A percentile compares a stretch with the other conserved stretches of the same genome.
phyloP scores from a whole-genome alignment of 2,113 vertebrate genomes.

The Nothobranchius furzeri region DNA sequence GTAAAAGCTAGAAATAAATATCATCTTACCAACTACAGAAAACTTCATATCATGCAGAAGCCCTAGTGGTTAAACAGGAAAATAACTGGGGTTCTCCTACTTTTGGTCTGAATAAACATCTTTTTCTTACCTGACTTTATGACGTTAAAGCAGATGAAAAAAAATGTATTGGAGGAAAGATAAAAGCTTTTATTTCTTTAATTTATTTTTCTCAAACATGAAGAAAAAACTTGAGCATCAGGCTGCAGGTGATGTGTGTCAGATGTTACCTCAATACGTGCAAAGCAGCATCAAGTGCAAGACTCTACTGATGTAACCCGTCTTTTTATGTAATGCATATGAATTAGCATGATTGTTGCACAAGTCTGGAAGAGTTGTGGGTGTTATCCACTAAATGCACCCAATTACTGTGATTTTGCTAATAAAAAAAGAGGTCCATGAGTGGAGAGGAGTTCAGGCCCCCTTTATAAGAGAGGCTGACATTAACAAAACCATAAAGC shows the following conservation, averaged over 20 bases:
- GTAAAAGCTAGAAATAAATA: too few relatives aligned
- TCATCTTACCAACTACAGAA: too few relatives aligned
- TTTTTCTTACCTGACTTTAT: too few relatives aligned
- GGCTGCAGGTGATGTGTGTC: background rate
- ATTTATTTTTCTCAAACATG: too few relatives aligned
- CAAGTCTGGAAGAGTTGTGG: constrained; percentile 1
- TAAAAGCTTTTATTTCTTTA: too few relatives aligned
- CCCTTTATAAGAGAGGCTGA: constrained; percentile 14
- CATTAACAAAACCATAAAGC: constrained; percentile 53
- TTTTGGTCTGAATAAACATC: too few relatives aligned
- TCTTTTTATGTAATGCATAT: constrained; percentile 15
- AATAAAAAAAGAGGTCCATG: constrained; percentile 5
- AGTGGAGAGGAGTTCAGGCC: constrained; percentile 12
- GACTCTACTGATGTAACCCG: constrained; percentile 16
- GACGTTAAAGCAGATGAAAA: background rate
- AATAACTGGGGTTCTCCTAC: too few relatives aligned
- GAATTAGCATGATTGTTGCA: constrained; percentile 5
- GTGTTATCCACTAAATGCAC: constrained; percentile 8
- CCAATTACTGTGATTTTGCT: constrained; percentile 25
- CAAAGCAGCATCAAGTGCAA: background rate
- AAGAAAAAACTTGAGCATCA: too few relatives aligned
- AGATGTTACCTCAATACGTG: background rate
- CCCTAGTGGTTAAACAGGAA: too few relatives aligned
- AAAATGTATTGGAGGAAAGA: too few relatives aligned
- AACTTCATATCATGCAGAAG: too few relatives aligned